Evolutionary conservation across 1,140 invertebrate species (phyloP).

Genomic region (Copidosoma floridanum): DNA sequence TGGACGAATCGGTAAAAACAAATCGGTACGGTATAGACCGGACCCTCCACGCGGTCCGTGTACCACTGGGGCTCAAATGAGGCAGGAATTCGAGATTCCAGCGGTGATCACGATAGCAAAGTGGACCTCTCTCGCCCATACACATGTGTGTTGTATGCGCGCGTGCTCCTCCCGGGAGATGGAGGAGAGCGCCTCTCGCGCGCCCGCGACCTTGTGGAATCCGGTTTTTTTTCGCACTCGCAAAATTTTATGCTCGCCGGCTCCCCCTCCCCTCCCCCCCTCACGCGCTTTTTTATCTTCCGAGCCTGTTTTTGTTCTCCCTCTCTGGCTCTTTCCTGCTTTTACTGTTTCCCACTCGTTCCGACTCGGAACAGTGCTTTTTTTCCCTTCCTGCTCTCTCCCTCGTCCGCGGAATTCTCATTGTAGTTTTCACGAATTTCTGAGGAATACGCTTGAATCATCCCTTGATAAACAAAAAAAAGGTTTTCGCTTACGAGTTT

Average conservation of each 20-base stretch:
- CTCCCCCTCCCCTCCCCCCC: constrained; percentile 3
- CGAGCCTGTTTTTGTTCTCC: not conserved
- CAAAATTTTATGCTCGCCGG: constrained; percentile 19
- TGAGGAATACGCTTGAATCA: too few relatives aligned
- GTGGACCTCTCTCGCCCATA: too few relatives aligned
- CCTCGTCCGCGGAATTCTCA: too few relatives aligned
- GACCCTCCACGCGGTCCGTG: too few relatives aligned
- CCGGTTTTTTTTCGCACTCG: constrained; percentile 23
- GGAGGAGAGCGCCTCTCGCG: not conserved
- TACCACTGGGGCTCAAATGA: not conserved
- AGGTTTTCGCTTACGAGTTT: too few relatives aligned
- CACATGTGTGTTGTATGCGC: too few relatives aligned
- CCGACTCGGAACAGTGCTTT: too few relatives aligned
- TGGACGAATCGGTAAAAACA: too few relatives aligned
- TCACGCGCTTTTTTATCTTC: not conserved
- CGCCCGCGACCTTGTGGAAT: constrained; percentile 21
- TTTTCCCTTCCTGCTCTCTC: not conserved
- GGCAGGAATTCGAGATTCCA: constrained; percentile 19
- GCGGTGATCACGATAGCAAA: not conserved
- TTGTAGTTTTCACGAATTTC: too few relatives aligned
- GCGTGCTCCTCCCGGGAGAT: too few relatives aligned
- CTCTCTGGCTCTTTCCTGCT: not conserved
- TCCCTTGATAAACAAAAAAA: too few relatives aligned
- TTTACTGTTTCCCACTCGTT: not conserved
- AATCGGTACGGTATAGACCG: too few relatives aligned